Percentiles rank a stretch among this genome's conserved stretches.
phyloP scores from a whole-genome alignment of 1,140 invertebrate species.

The Tetranychus urticae region DNA sequence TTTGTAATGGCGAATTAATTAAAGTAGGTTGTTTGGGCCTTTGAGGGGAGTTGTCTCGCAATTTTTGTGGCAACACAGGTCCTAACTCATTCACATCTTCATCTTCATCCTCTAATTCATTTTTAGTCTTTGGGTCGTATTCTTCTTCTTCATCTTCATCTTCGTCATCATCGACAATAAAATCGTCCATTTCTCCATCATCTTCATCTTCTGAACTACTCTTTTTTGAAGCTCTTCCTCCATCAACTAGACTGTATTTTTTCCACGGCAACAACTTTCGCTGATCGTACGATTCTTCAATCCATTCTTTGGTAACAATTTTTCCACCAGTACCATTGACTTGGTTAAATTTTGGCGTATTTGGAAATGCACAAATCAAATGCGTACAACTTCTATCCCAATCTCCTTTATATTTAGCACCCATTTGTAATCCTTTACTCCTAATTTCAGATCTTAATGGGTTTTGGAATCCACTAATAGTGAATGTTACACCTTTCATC shows the following conservation, averaged over 20 bases:
- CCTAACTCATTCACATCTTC: neutral
- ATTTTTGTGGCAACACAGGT: neutral
- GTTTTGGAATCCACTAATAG: conserved; percentile 64
- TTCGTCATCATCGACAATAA: conserved; percentile 2
- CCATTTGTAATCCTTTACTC: conserved; percentile 42
- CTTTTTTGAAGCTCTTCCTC: neutral
- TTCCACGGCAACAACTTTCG: conserved; percentile 44
- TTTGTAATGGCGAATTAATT: no score
- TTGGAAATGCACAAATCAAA: conserved; percentile 60
- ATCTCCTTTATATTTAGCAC: conserved; percentile 48
- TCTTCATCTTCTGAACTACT: neutral
- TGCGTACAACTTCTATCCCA: conserved; percentile 51
- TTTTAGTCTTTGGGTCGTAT: neutral
- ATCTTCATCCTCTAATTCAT: neutral
- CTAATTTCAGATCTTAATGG: conserved; percentile 41
- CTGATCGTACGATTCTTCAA: conserved; percentile 36
- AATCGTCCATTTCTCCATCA: neutral
- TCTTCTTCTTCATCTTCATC: neutral
- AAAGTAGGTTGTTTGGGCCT: no score
- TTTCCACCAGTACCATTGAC: conserved; percentile 35
- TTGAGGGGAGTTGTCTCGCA: neutral
- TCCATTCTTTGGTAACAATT: conserved; percentile 50
- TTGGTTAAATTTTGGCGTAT: conserved; percentile 61
- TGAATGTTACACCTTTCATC: conserved; percentile 41
- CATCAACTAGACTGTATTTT: neutral